phyloP scores from a whole-genome alignment of 1,140 invertebrate species.

The Idris sp. region DNA sequence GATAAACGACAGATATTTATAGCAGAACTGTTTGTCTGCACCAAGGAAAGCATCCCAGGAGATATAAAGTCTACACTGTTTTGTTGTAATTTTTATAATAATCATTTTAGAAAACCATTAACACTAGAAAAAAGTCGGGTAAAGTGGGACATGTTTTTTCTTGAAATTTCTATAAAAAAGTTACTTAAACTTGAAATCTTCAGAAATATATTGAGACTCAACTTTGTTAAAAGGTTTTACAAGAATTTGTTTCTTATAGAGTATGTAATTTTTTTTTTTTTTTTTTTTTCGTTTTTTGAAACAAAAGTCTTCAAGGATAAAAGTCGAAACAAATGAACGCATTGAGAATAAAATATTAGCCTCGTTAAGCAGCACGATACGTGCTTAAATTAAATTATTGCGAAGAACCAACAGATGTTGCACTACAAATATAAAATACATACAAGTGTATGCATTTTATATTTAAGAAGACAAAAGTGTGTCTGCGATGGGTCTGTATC shows the following conservation, averaged over 20 bases:
- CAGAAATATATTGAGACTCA: too few relatives aligned
- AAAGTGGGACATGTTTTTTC: too few relatives aligned
- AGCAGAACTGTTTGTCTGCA: slow-evolving; percentile 34
- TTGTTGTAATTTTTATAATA: too few relatives aligned
- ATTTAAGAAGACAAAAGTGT: slow-evolving; percentile 31
- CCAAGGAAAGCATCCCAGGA: slow-evolving; percentile 19
- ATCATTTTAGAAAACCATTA: too few relatives aligned
- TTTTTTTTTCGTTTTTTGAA: not conserved
- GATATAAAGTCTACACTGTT: too few relatives aligned
- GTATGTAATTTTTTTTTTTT: not conserved
- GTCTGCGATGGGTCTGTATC: slow-evolving; percentile 44
- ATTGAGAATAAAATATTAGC: slow-evolving; percentile 16
- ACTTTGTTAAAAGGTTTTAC: too few relatives aligned
- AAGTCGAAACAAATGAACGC: not conserved
- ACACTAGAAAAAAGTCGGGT: too few relatives aligned
- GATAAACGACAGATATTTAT: slow-evolving; percentile 63
- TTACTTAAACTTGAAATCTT: too few relatives aligned
- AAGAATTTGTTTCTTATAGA: too few relatives aligned
- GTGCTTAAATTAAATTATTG: slow-evolving; percentile 33
- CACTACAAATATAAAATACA: too few relatives aligned
- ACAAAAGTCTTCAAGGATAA: too few relatives aligned
- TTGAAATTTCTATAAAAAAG: too few relatives aligned
- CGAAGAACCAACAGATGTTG: slow-evolving; percentile 2
- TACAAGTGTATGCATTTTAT: slow-evolving; percentile 26
- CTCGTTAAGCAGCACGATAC: slow-evolving; percentile 10